Percentiles rank a stretch among this genome's conserved stretches.
phyloP scores from a whole-genome alignment of 2,888 invertebrate species.

The Oscheius onirici region DNA sequence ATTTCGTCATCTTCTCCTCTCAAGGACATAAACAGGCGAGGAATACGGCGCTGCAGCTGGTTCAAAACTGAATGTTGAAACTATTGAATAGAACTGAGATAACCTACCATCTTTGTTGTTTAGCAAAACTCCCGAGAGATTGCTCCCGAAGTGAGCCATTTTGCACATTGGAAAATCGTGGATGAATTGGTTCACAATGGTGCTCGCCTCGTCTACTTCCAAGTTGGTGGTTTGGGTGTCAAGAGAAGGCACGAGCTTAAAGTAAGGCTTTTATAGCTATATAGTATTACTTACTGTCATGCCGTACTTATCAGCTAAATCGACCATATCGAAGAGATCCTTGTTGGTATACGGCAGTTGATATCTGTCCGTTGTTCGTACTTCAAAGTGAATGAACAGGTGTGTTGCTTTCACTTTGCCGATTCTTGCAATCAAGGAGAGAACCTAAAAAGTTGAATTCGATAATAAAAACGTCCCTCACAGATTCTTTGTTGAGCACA shows the following conservation, averaged over 20 bases:
- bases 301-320: conserved; percentile 62
- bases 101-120: conserved; percentile 48
- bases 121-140: conserved; percentile 56
- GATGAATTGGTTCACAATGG: conserved; percentile 60
- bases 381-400: conserved; percentile 67
- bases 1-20: conserved; percentile 46
- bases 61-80: conserved; percentile 44
- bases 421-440: conserved; percentile 59
- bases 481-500: conserved; percentile 61
- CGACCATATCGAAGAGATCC: conserved; percentile 67
- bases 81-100: no score
- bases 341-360: conserved; percentile 65
- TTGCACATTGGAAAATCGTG: conserved; percentile 64
- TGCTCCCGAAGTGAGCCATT: conserved; percentile 63
- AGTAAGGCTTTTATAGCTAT: background rate
- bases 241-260: conserved; percentile 59
- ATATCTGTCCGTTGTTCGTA: conserved; percentile 66
- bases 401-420: conserved; percentile 66
- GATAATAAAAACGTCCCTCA: conserved; percentile 4
- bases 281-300: conserved; percentile 7
- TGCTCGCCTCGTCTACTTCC: conserved; percentile 51
- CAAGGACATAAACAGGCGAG: conserved; percentile 59
- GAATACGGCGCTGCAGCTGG: conserved; percentile 58
- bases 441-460: conserved; percentile 39
- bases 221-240: conserved; percentile 65